phyloP scores from a whole-genome alignment of 2,113 vertebrate genomes.

The Psittacula cyanocephala region DNA sequence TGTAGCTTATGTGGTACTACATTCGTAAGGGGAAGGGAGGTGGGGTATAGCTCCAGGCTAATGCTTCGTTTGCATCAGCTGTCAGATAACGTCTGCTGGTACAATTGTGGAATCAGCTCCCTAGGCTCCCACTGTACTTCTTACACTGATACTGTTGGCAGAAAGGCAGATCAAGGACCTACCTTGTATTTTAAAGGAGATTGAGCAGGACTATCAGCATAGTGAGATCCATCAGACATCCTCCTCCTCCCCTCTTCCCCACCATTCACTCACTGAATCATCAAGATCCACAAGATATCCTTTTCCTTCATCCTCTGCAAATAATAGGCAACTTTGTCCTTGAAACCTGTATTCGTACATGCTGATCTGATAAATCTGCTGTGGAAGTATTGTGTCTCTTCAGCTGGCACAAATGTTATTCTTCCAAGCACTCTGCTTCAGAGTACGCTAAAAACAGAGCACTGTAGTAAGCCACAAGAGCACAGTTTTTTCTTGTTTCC shows the following conservation, averaged over 20 bases:
- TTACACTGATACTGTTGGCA: background rate
- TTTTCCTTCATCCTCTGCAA: background rate
- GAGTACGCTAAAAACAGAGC: background rate
- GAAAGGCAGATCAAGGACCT: background rate
- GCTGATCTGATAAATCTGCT: background rate
- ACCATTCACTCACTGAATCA: background rate
- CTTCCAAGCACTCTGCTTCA: background rate
- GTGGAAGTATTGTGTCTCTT: background rate
- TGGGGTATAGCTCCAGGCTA: background rate
- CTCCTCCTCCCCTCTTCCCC: rapidly evolving
- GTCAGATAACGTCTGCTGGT: background rate
- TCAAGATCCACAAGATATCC: background rate
- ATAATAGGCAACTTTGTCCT: background rate
- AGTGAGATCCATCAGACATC: background rate
- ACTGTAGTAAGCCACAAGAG: background rate
- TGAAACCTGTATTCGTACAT: background rate
- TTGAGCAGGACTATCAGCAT: background rate
- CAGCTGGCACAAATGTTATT: background rate
- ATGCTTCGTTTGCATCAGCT: background rate
- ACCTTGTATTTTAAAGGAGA: background rate
- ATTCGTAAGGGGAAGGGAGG: background rate
- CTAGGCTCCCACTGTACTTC: background rate
- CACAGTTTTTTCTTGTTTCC: background rate
- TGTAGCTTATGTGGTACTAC: background rate
- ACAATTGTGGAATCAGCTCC: background rate